Conservation (phyloP, 2,888 invertebrate genomes). For the Tetropium fuscum region DNA sequence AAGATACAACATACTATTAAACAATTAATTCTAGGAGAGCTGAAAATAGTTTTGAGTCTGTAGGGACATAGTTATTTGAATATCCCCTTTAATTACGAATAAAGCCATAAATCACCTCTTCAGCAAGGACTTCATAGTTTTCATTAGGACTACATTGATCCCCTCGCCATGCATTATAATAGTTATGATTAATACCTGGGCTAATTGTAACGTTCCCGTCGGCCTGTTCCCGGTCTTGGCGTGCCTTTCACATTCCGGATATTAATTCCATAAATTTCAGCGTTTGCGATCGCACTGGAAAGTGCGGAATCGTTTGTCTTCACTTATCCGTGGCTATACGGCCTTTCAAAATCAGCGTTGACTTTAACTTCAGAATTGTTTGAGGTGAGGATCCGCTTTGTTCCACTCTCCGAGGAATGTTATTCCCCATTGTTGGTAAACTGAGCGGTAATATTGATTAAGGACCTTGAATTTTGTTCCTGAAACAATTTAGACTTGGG, state of each 20-base stretch:
- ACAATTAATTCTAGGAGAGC: too few species aligned
- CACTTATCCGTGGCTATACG: slow-evolving; percentile 31
- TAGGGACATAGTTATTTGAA: not conserved
- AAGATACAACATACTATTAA: too few species aligned
- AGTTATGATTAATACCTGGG: slow-evolving; percentile 48
- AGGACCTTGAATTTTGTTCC: too few species aligned
- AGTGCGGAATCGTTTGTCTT: slow-evolving; percentile 50
- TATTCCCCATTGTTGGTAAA: slow-evolving; percentile 1
- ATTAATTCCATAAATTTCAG: slow-evolving; percentile 62
- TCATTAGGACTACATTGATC: slow-evolving; percentile 10
- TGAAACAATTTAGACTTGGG: too few species aligned
- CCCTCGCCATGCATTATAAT: slow-evolving; percentile 8
- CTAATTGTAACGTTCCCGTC: slow-evolving; percentile 43
- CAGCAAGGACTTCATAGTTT: slow-evolving; percentile 7
- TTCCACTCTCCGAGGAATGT: slow-evolving; percentile 10
- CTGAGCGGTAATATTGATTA: not conserved
- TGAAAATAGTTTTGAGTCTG: too few species aligned
- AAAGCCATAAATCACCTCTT: slow-evolving; percentile 18
- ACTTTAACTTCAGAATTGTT: slow-evolving; percentile 20
- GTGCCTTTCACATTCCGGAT: slow-evolving; percentile 52
- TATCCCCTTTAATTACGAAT: slow-evolving; percentile 2
- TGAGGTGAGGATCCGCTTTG: slow-evolving; percentile 18
- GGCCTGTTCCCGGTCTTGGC: slow-evolving; percentile 31
- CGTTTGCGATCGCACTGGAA: slow-evolving; percentile 38
- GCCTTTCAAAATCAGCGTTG: slow-evolving; percentile 12